Conservation (phyloP, 2,888 invertebrate genomes). For the Hypercompe scribonia region DNA sequence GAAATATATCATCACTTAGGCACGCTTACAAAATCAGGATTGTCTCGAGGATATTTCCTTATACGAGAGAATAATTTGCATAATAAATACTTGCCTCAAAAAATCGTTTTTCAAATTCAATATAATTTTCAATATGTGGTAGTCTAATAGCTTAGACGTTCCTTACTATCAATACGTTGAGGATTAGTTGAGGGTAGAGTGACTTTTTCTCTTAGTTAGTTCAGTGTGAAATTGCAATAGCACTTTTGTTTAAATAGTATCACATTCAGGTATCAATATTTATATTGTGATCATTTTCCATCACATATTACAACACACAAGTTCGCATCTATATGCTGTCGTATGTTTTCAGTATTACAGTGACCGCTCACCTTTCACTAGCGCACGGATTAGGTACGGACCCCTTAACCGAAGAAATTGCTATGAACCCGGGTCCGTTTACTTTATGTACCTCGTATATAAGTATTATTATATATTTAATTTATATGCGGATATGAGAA, state of each 20-base stretch:
- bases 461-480: conserved; percentile 13
- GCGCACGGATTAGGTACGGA: conserved; percentile 73
- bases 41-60: too few relatives aligned
- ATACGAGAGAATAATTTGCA: background rate
- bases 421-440: conserved; percentile 52
- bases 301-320: background rate
- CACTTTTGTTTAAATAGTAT: too few relatives aligned
- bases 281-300: background rate
- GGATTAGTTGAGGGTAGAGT: too few relatives aligned
- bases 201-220: too few relatives aligned
- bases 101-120: background rate
- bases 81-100: background rate
- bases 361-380: conserved; percentile 70
- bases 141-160: background rate
- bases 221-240: too few relatives aligned
- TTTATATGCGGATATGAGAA: conserved; percentile 21
- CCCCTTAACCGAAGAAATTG: conserved; percentile 67
- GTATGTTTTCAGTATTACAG: conserved; percentile 56
- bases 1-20: background rate
- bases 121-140: background rate
- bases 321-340: conserved; percentile 25
- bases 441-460: conserved; percentile 24
- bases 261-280: background rate
- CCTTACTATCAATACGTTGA: background rate
- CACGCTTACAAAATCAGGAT: background rate